Evolutionary conservation across 2,113 vertebrate genomes (phyloP), one percentile per base, ranked within the genome.

Genomic region (Madoqua kirkii): DNA sequence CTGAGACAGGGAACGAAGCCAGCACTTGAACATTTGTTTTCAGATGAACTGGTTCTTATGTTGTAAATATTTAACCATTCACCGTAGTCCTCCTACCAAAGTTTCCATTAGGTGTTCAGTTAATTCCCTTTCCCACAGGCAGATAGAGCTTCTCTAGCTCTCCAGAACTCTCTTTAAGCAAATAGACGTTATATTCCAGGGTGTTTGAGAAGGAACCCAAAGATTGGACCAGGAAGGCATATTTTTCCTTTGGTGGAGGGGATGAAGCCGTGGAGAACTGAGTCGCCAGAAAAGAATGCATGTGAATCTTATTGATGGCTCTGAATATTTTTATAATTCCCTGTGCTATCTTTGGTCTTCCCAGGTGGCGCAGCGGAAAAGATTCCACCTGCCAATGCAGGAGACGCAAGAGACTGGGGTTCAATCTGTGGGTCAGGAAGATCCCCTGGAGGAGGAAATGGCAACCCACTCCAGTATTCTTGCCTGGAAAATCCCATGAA

Each of bases 31-130:
- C 36, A 5, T 95, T 95, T 96, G 81, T 94, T 98, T 97, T 97
- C 93, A 87, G 52, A 89, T 74, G 54, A 90, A 93, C 71, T 83
- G 25, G 71, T 87, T 96, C 92, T 96, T 85, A 93, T 27, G 64
- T 74, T 96, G 97, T 98, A 95, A 98, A 96, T 98, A 94, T 96
- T 97, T 97, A 97, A 97, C 88, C 67, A 94, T 91, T 87, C 71
- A 36, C 64, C 9, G 12, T 81, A 81, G 90, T 93, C 91, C 86
- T 71, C 67, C 74, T 91, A 93, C 82, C 55, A 21, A 93, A 91
- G 88, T 92, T 98, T 96, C 64, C 82, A 59, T 88, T 94, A 50
- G 71, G 45, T 96, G 95, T 97, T 83, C 60, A 83, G 62, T 27
- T 96, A 36, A 81, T 96, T 91, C 3, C 55, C 54, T 88, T 94